These are phyloP conservation scores for Patella ulyssiponensis DNA, from an alignment of 2,888 invertebrate genomes.

Conservation along the genomic window DNA sequence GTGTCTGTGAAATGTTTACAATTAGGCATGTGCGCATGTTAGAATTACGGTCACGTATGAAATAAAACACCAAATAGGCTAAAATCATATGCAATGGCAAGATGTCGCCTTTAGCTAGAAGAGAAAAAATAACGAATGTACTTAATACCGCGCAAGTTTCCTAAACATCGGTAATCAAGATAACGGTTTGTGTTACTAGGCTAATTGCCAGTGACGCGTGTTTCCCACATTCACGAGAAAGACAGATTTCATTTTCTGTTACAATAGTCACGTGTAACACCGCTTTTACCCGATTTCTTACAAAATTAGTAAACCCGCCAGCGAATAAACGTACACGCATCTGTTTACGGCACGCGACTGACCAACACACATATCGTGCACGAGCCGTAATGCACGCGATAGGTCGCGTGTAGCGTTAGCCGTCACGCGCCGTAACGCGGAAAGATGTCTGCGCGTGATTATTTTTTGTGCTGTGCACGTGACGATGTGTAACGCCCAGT, in stretches of 20 bases:
- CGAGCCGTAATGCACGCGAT: not conserved
- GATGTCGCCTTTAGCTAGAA: too few species aligned
- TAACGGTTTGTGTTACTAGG: not conserved
- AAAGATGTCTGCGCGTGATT: slow-evolving; percentile 10
- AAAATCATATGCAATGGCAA: not conserved
- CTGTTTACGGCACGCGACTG: not conserved
- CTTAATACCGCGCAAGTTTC: too few species aligned
- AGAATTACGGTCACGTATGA: not conserved
- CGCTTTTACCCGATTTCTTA: not conserved
- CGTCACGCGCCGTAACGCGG: slow-evolving; percentile 15
- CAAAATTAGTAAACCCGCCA: not conserved
- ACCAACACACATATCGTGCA: not conserved
- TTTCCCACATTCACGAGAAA: not conserved
- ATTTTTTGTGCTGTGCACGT: slow-evolving; percentile 3
- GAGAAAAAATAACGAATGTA: too few species aligned
- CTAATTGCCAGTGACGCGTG: slow-evolving; percentile 5
- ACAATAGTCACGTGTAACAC: not conserved
- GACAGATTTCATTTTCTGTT: not conserved
- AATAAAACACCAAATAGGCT: not conserved
- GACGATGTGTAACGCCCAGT: not conserved
- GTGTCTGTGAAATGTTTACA: not conserved
- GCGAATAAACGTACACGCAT: not conserved
- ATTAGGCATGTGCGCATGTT: not conserved
- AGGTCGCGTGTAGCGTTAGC: not conserved
- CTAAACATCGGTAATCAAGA: too few species aligned